Conservation (phyloP, 2,113 vertebrate species). For the Cyanistes caeruleus region DNA sequence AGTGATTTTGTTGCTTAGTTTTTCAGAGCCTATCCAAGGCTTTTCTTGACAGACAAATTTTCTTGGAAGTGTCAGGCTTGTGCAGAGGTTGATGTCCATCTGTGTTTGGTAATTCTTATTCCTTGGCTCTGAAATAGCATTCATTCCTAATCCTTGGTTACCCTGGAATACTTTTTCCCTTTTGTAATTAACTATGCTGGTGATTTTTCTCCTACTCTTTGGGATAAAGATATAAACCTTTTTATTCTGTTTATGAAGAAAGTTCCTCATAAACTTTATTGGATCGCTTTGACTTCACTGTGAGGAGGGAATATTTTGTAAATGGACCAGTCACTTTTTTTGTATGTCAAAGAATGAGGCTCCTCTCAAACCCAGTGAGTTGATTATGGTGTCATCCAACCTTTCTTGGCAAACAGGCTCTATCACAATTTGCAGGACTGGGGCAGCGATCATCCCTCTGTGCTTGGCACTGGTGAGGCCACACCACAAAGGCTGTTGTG, state of each 20-base stretch:
- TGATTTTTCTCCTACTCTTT: neutral
- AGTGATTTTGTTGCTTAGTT: neutral
- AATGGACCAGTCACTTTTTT: neutral
- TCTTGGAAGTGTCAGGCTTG: neutral
- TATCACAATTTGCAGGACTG: rapidly evolving
- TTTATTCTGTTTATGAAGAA: neutral
- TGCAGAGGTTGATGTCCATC: neutral
- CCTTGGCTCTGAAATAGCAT: neutral
- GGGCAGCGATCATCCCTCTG: rapidly evolving
- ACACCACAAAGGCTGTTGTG: rapidly evolving
- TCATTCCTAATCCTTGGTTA: neutral
- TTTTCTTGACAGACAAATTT: neutral
- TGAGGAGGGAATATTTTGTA: neutral
- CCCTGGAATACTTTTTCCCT: neutral
- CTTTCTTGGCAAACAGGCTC: neutral
- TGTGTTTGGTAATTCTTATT: neutral
- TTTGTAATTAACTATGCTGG: neutral
- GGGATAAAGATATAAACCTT: neutral
- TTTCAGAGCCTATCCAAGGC: neutral
- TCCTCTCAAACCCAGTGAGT: rapidly evolving
- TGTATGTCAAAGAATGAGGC: neutral
- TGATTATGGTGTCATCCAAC: neutral
- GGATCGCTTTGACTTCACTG: neutral
- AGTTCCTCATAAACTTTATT: neutral
- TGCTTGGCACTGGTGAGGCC: rapidly evolving